Percentiles rank a stretch among this genome's conserved stretches.
phyloP scores from a whole-genome alignment of 2,113 vertebrate species.

The Pseudorectes ferrugineus region DNA sequence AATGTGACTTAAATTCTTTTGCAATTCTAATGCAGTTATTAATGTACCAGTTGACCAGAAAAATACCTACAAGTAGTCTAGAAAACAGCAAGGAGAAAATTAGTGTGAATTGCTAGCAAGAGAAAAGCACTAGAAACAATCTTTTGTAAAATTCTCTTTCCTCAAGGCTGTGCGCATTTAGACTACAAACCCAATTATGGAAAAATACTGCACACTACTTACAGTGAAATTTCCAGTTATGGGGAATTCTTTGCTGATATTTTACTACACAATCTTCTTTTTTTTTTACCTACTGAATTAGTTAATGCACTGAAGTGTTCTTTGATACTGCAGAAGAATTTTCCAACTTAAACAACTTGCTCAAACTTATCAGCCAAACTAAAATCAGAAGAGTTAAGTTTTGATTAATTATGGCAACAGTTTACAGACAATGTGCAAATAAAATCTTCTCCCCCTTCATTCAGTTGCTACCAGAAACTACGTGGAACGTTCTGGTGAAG shows the following conservation, averaged over 20 bases:
- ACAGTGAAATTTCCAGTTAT: not conserved
- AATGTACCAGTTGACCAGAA: conserved; percentile 2
- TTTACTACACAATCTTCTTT: not conserved
- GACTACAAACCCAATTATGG: conserved; percentile 24
- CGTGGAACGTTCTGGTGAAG: not conserved
- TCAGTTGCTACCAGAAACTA: not conserved
- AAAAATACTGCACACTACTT: conserved; percentile 23
- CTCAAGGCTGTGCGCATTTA: conserved; percentile 1
- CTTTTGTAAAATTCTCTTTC: conserved; percentile 10
- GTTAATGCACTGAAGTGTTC: not conserved
- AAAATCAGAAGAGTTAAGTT: conserved; percentile 24
- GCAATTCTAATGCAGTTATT: conserved; percentile 39
- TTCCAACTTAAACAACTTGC: not conserved
- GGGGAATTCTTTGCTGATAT: conserved; percentile 12
- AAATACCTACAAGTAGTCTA: not conserved
- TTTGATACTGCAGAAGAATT: not conserved
- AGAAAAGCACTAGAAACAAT: conserved; percentile 26
- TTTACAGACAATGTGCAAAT: conserved; percentile 8
- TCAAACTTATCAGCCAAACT: conserved; percentile 18
- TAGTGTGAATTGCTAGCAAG: conserved; percentile 12
- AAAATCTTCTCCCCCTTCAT: not conserved
- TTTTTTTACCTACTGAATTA: not conserved
- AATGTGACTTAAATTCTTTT: conserved; percentile 7
- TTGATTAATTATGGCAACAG: conserved; percentile 10
- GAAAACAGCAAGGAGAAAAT: not conserved